A percentile compares a stretch with the other conserved stretches of the same genome.
Conservation (phyloP, 2,888 invertebrate genomes). For the Agriopis marginaria region DNA sequence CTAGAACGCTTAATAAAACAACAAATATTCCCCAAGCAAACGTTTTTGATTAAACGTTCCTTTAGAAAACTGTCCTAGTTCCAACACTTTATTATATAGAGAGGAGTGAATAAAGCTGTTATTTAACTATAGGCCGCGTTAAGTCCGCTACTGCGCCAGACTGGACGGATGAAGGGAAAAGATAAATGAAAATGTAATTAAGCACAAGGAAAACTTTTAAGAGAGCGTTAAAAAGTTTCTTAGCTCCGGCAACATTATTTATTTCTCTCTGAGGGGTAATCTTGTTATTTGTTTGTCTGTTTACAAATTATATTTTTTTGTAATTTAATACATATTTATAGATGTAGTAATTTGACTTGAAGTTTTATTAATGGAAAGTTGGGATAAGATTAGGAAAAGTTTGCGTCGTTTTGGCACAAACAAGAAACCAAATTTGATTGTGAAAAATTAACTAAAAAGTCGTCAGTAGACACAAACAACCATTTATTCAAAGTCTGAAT, state of each 20-base stretch:
- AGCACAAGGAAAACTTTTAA: slow-evolving; percentile 76
- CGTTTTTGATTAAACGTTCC: slow-evolving; percentile 25
- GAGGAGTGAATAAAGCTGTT: slow-evolving; percentile 43
- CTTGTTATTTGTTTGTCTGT: slow-evolving; percentile 65
- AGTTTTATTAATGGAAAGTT: slow-evolving; percentile 12
- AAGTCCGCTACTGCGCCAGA: slow-evolving; percentile 52
- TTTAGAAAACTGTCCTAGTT: slow-evolving; percentile 22
- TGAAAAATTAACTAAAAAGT: neutral
- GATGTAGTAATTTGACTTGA: slow-evolving; percentile 27
- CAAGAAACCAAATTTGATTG: neutral
- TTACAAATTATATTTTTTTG: slow-evolving; percentile 57
- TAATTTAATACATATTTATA: slow-evolving; percentile 49
- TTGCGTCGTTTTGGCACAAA: neutral
- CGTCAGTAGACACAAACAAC: neutral
- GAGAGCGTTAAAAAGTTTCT: slow-evolving; percentile 77
- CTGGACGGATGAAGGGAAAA: slow-evolving; percentile 68
- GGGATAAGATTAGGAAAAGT: slow-evolving; percentile 15
- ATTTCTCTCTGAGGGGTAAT: slow-evolving; percentile 67
- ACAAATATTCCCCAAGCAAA: neutral
- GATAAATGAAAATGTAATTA: slow-evolving; percentile 84
- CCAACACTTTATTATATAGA: slow-evolving; percentile 29
- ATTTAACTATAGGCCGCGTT: slow-evolving; percentile 51
- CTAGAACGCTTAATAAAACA: neutral
- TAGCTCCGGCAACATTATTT: slow-evolving; percentile 74
- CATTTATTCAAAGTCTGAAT: neutral